A percentile compares a stretch with the other conserved stretches of the same genome.
Conservation (phyloP, 2,797 vertebrate genomes). For the Coilia nasus region DNA sequence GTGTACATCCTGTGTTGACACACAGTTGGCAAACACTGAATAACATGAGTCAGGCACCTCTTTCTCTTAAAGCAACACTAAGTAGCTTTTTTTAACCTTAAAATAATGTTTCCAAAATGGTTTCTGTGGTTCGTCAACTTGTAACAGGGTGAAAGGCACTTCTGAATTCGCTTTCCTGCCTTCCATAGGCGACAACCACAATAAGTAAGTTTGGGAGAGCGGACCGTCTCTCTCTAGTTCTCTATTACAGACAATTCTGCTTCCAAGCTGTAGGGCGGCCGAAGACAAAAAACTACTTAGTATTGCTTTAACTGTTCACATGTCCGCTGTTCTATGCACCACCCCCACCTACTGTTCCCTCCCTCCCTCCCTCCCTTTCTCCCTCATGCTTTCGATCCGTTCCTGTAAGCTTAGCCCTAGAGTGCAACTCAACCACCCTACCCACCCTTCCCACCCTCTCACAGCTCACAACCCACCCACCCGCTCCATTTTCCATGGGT, state of each 20-base stretch:
- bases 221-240: no score
- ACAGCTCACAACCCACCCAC: constrained; percentile 27
- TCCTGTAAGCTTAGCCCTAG: constrained; percentile 10
- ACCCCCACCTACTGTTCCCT: not conserved
- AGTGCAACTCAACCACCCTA: not conserved
- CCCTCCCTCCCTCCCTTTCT: not conserved
- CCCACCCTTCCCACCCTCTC: constrained; percentile 26
- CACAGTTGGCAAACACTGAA: not conserved
- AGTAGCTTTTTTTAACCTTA: no score
- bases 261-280: no score
- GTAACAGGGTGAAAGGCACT: no score
- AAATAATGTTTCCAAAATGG: no score
- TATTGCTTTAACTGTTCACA: no score
- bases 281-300: no score
- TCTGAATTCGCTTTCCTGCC: no score
- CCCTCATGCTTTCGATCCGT: not conserved
- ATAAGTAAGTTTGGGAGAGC: no score
- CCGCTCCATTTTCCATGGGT: constrained; percentile 34
- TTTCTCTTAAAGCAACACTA: not conserved
- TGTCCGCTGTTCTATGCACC: not conserved
- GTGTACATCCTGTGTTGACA: not conserved
- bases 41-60: not conserved
- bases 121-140: no score
- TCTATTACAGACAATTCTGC: no score
- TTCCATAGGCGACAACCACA: no score